Evolutionary conservation across 2,888 invertebrate genomes (phyloP).

Genomic region (Plemyria rubiginata): DNA sequence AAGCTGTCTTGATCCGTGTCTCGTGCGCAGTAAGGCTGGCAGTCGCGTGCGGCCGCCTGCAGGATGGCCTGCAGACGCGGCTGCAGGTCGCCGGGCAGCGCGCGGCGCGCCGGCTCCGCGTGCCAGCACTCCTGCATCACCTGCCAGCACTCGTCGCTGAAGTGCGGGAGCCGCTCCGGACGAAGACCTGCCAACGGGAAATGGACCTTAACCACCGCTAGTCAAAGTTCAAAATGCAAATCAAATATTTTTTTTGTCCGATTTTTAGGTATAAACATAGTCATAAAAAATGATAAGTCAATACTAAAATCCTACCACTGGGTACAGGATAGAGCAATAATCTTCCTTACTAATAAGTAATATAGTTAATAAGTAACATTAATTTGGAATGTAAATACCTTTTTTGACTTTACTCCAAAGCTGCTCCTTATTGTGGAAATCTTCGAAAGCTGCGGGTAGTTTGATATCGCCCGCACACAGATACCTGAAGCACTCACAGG

Average conservation of each 20-base stretch:
- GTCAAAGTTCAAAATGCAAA: not conserved
- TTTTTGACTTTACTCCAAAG: constrained; percentile 93
- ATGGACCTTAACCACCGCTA: no score
- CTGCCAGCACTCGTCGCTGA: constrained; percentile 92
- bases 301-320: no score
- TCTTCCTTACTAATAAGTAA: no score
- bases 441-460: constrained; percentile 92
- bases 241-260: no score
- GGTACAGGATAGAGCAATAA: no score
- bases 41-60: constrained; percentile 19
- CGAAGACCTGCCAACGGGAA: constrained; percentile 86
- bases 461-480: constrained; percentile 93
- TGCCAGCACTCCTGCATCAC: constrained; percentile 95
- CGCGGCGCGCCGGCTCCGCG: constrained; percentile 88
- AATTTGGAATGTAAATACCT: constrained; percentile 86
- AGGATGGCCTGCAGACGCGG: constrained; percentile 86
- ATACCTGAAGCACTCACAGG: constrained; percentile 75
- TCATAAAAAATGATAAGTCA: no score
- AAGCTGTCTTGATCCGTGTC: no score
- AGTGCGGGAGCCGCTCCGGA: constrained; percentile 90
- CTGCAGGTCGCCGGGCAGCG: constrained; percentile 92
- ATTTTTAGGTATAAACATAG: no score
- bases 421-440: constrained; percentile 93
- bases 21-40: constrained; percentile 11
- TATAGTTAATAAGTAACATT: no score